A percentile compares a stretch with the other conserved stretches of the same genome.
Evolutionary conservation across 2,888 invertebrate species (phyloP).

Genomic region (Priocnemis perturbator): DNA sequence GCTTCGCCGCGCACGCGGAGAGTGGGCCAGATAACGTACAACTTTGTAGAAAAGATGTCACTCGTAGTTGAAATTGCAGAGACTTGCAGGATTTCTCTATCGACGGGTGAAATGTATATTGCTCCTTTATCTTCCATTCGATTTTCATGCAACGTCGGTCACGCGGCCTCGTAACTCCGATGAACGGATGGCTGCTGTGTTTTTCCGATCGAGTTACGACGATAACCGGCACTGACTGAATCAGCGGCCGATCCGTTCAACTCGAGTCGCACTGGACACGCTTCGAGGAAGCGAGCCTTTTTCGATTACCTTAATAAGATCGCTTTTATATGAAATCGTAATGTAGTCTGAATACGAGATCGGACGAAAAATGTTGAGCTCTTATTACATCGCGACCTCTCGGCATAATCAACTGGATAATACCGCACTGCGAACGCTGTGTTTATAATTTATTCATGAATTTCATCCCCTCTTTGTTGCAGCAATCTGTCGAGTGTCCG

Average conservation of each 20-base stretch:
- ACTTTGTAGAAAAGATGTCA: slow-evolving; percentile 34
- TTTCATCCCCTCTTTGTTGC: not conserved
- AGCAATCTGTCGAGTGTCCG: not conserved
- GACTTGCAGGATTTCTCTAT: slow-evolving; percentile 30
- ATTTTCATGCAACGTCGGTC: slow-evolving; percentile 20
- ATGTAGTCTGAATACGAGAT: too few relatives aligned
- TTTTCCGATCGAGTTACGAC: too few relatives aligned
- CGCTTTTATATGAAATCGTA: too few relatives aligned
- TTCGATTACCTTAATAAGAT: too few relatives aligned
- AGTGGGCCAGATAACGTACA: slow-evolving; percentile 37
- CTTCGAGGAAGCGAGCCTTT: too few relatives aligned
- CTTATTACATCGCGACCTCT: too few relatives aligned
- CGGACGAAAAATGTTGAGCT: too few relatives aligned
- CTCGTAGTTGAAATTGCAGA: slow-evolving; percentile 39
- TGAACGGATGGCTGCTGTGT: too few relatives aligned
- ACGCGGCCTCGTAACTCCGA: slow-evolving; percentile 2
- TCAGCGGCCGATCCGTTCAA: too few relatives aligned
- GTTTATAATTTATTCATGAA: slow-evolving; percentile 1
- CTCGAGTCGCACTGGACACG: too few relatives aligned
- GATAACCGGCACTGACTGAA: too few relatives aligned
- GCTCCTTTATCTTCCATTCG: slow-evolving; percentile 23
- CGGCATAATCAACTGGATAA: slow-evolving; percentile 8
- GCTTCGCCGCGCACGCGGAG: slow-evolving; percentile 18
- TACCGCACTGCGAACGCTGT: slow-evolving; percentile 11
- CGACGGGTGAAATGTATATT: slow-evolving; percentile 29